Percentiles rank a stretch among this genome's conserved stretches.
Evolutionary conservation across 2,888 invertebrate species (phyloP).

Genomic region (Polydrusus cervinus): DNA sequence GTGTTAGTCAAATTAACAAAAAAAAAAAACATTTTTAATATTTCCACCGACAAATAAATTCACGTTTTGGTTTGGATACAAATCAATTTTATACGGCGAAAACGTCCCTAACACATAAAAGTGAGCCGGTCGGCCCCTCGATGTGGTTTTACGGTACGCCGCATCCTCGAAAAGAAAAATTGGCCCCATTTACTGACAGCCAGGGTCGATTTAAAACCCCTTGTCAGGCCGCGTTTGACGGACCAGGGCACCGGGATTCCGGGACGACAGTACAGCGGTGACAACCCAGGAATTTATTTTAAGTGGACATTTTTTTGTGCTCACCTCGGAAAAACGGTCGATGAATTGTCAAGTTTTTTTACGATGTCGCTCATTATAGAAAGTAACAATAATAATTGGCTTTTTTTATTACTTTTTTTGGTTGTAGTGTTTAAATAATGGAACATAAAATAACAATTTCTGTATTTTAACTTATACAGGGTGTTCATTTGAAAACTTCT

Average conservation of each 20-base stretch:
- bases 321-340: not conserved
- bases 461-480: no score
- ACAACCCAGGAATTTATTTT: slow-evolving; percentile 21
- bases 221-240: slow-evolving; percentile 13
- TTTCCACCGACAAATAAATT: slow-evolving; percentile 1
- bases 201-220: slow-evolving; percentile 12
- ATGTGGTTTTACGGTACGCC: slow-evolving; percentile 19
- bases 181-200: slow-evolving; percentile 20
- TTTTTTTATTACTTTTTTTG: no score
- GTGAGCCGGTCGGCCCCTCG: slow-evolving; percentile 17
- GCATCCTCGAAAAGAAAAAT: slow-evolving; percentile 15
- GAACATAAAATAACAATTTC: no score
- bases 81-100: slow-evolving; percentile 16
- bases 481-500: no score
- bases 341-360: not conserved
- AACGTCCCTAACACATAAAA: slow-evolving; percentile 9
- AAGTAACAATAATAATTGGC: no score
- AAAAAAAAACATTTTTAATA: no score
- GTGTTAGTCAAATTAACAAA: no score
- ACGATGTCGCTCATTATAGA: no score
- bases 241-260: not conserved
- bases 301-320: slow-evolving; percentile 8
- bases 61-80: not conserved
- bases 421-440: no score
- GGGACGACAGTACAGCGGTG: not conserved